phyloP scores from a whole-genome alignment of 92 coral and sea anemone genomes.

The Heliopora coerulea region DNA sequence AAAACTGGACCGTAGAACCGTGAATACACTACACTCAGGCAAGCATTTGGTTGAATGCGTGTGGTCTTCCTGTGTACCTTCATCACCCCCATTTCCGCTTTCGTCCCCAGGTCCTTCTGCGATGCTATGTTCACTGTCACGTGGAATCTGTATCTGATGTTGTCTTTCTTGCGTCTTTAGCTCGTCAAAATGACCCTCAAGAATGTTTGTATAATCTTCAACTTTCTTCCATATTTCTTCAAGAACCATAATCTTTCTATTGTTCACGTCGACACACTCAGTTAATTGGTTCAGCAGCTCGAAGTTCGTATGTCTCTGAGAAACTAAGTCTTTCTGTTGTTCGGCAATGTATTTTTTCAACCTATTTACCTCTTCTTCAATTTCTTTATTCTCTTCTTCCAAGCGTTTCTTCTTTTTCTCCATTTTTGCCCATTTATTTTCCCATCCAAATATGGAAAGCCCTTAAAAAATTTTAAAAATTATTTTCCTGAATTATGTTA shows the following conservation, averaged over 20 bases:
- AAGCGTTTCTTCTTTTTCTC: conserved; percentile 39
- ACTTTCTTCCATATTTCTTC: conserved; percentile 44
- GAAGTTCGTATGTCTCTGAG: conserved; percentile 38
- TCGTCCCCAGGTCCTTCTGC: too few relatives aligned
- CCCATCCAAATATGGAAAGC: conserved; percentile 41
- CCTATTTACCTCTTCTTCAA: conserved; percentile 18
- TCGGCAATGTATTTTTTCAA: conserved; percentile 29
- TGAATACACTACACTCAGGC: too few relatives aligned
- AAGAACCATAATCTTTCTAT: conserved; percentile 34
- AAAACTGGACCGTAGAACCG: too few relatives aligned
- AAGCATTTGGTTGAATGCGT: too few relatives aligned
- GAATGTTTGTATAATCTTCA: conserved; percentile 31
- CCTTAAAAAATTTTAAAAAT: not conserved
- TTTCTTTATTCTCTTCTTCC: conserved; percentile 35
- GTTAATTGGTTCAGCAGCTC: conserved; percentile 32
- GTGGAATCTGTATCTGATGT: not conserved
- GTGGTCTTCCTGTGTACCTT: too few relatives aligned
- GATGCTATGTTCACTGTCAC: not conserved
- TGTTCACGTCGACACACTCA: conserved; percentile 37
- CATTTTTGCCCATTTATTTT: conserved; percentile 41
- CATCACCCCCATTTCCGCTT: too few relatives aligned
- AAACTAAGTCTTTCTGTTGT: conserved; percentile 29
- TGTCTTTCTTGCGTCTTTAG: conserved; percentile 27
- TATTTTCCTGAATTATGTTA: too few relatives aligned
- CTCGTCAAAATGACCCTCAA: conserved; percentile 31